Evolutionary conservation across 1,140 invertebrate genomes (phyloP).

Genomic region (Armadillidium nasatum): DNA sequence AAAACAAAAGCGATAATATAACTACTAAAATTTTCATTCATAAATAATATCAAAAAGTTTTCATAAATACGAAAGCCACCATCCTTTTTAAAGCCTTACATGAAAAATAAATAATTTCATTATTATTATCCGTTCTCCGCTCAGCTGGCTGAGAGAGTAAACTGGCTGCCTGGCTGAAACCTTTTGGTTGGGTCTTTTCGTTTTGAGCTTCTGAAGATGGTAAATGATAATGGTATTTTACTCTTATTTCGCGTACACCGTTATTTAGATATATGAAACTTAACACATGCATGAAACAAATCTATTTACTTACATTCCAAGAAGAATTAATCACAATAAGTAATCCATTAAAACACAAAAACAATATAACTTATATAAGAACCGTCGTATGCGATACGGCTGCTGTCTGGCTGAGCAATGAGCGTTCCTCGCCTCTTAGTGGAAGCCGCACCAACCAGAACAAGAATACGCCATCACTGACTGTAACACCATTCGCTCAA

Average conservation of each 20-base stretch:
- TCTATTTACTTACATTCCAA: conserved; percentile 8
- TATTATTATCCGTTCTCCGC: not conserved
- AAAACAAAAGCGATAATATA: too few relatives aligned
- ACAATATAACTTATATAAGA: conserved; percentile 3
- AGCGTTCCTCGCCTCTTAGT: conserved; percentile 8
- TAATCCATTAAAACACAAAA: conserved; percentile 9
- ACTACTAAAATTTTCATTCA: too few relatives aligned
- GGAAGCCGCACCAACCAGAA: conserved; percentile 10
- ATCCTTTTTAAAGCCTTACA: too few relatives aligned
- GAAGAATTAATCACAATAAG: not conserved
- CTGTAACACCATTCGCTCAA: conserved; percentile 9
- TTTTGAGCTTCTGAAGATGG: conserved; percentile 1
- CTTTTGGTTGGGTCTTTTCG: conserved; percentile 9
- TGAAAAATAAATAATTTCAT: too few relatives aligned
- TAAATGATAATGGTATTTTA: not conserved
- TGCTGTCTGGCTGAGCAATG: conserved; percentile 10
- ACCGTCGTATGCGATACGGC: conserved; percentile 10
- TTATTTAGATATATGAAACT: not conserved
- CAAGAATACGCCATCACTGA: conserved; percentile 9
- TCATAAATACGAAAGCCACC: too few relatives aligned
- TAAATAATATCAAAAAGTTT: too few relatives aligned
- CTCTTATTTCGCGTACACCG: not conserved
- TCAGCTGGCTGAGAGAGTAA: conserved; percentile 9
- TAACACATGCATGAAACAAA: not conserved
- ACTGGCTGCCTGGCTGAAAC: conserved; percentile 4